Conservation (phyloP, 2,797 vertebrate species). For the Loris lydekkerianus region DNA sequence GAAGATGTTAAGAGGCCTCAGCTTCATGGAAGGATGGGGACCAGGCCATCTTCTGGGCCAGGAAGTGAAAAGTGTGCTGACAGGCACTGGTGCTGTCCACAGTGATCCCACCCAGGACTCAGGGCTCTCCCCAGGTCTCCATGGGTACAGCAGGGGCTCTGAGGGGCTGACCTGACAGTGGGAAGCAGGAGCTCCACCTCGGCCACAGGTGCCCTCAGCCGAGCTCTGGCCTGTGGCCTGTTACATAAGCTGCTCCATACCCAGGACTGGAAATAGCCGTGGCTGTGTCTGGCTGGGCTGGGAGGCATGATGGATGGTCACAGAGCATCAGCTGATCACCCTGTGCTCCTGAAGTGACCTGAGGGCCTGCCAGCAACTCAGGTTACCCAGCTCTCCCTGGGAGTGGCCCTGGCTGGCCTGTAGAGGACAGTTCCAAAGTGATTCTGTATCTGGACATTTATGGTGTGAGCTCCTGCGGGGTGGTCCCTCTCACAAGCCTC, state of each 20-base stretch:
- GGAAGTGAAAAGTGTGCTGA: background rate
- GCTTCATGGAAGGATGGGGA: background rate
- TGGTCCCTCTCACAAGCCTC: conserved; percentile 4
- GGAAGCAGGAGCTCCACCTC: background rate
- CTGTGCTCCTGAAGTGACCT: conserved; percentile 70
- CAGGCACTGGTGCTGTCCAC: background rate
- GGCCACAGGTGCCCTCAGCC: background rate
- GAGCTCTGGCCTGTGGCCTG: conserved; percentile 9
- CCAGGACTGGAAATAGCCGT: conserved; percentile 78
- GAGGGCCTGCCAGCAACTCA: conserved; percentile 61
- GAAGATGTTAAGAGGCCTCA: background rate
- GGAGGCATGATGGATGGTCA: conserved; percentile 85
- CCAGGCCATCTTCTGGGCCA: background rate
- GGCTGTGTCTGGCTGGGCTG: conserved; percentile 82
- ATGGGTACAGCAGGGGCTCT: conserved; percentile 45
- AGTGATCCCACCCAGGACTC: conserved; percentile 78
- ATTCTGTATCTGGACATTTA: conserved; percentile 79
- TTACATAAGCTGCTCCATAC: conserved; percentile 70
- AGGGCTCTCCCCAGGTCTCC: conserved; percentile 35
- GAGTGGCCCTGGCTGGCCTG: conserved; percentile 46
- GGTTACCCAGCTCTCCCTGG: conserved; percentile 59
- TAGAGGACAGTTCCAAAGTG: conserved; percentile 38
- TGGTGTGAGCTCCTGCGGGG: conserved; percentile 46
- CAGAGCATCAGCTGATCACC: conserved; percentile 69
- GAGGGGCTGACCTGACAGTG: background rate